phyloP scores from a whole-genome alignment of 2,888 invertebrate genomes.

The Perithous albicinctus region DNA sequence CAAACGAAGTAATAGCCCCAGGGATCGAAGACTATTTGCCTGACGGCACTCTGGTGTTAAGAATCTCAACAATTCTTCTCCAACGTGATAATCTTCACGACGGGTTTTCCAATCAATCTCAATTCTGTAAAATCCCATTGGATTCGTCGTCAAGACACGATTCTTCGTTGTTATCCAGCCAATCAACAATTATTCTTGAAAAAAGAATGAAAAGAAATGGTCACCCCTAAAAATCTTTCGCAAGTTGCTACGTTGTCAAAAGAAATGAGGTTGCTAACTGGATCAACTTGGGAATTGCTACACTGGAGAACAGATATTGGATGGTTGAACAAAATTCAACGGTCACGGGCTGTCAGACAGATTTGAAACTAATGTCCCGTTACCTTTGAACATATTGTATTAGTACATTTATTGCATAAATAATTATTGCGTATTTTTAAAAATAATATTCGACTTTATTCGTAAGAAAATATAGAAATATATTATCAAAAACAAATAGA shows the following conservation, averaged over 20 bases:
- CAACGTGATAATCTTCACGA: background rate
- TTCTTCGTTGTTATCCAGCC: background rate
- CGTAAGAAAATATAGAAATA: too few relatives aligned
- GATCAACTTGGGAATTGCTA: background rate
- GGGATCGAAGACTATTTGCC: constrained; percentile 12
- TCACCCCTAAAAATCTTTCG: background rate
- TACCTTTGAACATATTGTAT: too few relatives aligned
- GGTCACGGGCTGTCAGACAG: too few relatives aligned
- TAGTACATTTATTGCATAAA: too few relatives aligned
- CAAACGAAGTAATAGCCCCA: constrained; percentile 15
- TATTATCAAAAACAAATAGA: too few relatives aligned
- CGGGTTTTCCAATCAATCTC: background rate
- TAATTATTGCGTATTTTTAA: too few relatives aligned
- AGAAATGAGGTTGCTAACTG: background rate
- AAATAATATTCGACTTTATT: too few relatives aligned
- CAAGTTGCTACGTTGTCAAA: background rate
- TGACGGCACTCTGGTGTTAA: background rate
- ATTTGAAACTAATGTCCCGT: too few relatives aligned
- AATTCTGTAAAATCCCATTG: background rate
- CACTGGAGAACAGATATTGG: too few relatives aligned
- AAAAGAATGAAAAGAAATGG: too few relatives aligned
- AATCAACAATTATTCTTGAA: background rate
- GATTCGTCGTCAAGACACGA: background rate
- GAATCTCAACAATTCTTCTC: constrained; percentile 16
- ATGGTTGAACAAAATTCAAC: too few relatives aligned